Evolutionary conservation across 2,888 invertebrate species (phyloP), one percentile per base, ranked within the genome.

Genomic region (Noctua janthe): DNA sequence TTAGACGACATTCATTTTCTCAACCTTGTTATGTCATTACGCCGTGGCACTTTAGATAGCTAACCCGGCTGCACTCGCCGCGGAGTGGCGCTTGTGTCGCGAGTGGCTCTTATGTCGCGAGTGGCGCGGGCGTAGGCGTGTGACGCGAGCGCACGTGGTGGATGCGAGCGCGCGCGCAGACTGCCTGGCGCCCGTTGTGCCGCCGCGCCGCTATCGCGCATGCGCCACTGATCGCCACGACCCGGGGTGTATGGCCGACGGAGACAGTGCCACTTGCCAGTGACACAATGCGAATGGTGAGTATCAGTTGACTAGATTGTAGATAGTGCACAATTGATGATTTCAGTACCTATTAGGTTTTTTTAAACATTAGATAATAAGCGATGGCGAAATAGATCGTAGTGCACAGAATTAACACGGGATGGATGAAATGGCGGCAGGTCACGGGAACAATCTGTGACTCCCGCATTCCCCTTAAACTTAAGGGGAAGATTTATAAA

Each of bases 141-240:
- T 7, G 29, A 5, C 59, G n/a, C 49, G 79, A 23, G 85, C 89
- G 87, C 80, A 88, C 76, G 64, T 69, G 80, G 47, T 10, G 62
- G 11, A 2, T 81, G 64, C 56, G n/a, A 39, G 79, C n/a, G 85
- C 89, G 79, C n/a, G 85, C 89, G 87, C 80, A 88, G 86, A 83
- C 89, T 5, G 82, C 82, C 15, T 83, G 86, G 88, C 88, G 90
- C 88, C 88, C n/a, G 78, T 67, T 81, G 84, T 86, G n/a, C 39
- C 43, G 47, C 10, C 11, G 47, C 47, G 67, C 23, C 47, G 73
- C 17, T 23, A 81, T 29, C 43, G 66, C 83, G 78, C 69, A 35
- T 49, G 75, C 71, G 75, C 62, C 49, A 17, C 77, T 56, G 35
- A 13, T 54, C 29, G 67, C 6, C 6, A 17, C n/a, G 15, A 20